Conservation (phyloP, 2,797 vertebrate genomes). For the Zalophus californianus region DNA sequence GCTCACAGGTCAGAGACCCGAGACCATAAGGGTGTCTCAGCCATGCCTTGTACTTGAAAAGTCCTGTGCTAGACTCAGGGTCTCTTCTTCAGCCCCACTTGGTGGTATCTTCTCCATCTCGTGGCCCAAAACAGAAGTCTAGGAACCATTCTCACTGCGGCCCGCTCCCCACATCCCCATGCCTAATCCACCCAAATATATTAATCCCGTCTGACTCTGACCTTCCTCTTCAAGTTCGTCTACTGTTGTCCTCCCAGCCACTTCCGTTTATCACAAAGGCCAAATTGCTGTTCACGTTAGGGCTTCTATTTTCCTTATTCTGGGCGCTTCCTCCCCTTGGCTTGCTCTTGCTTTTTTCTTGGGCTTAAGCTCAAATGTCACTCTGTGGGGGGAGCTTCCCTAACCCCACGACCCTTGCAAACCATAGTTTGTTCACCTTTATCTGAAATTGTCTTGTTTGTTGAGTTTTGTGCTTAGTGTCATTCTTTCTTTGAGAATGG, state of each 20-base stretch:
- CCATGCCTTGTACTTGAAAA: neutral
- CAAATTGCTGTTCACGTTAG: neutral
- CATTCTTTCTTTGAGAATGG: neutral
- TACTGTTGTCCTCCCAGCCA: neutral
- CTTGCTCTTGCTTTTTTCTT: neutral
- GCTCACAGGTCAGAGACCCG: neutral
- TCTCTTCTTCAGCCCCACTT: neutral
- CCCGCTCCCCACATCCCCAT: accelerated
- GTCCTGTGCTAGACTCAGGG: neutral
- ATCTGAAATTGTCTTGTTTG: neutral
- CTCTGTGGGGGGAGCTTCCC: neutral
- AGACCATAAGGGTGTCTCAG: neutral
- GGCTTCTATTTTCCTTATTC: neutral
- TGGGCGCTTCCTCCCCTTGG: neutral
- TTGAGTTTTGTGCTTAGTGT: neutral
- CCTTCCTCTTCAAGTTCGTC: neutral
- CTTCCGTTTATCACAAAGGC: neutral
- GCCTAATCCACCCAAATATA: neutral
- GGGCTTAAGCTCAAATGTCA: neutral
- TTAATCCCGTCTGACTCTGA: accelerated
- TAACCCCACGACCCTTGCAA: neutral
- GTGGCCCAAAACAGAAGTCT: neutral
- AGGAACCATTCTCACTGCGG: neutral
- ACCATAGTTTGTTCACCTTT: neutral
- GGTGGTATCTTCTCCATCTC: neutral